Base-by-base conservation (phyloP, 64 coral and sea anemone species). In the Platygyra sinensis region DNA sequence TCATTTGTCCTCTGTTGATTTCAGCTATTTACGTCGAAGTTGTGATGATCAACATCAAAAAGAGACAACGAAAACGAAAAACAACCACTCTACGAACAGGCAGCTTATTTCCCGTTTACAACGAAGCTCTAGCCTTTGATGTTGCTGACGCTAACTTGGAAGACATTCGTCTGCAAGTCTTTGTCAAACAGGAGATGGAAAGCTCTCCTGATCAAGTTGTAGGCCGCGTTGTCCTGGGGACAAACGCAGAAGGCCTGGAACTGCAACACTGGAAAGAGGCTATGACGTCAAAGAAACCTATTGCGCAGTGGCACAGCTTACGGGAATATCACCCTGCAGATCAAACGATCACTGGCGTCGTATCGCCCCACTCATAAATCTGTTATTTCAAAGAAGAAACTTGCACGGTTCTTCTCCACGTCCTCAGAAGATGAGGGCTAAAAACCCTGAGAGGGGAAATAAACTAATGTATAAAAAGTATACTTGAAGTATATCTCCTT, bases 61-160 rank as follows among this genome's bases (percentile, higher is more conserved):
- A 88, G 72, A 83, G 91, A 84, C 86, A 90, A 88, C 94, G 97
- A 46, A 99, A 99, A 73, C 87, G 97, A 42, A 99, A 99, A 91
- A 79, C 94, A 60, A 99, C 97, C 1, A 90, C 90, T 19, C 22
- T 95, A 3, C 90, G 93, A 77, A 89, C 93, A 78, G 94, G 94
- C 20, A 93, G 94, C 42, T 86, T 96, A 32, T 82, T 74, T 69
- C 94, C 94, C 1, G 97, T 99, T 30, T 99, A 99, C 74, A 99
- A 99, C 65, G 97, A 99, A 65, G 94, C 97, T 49, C 93, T 99
- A 85, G 91, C 94, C 8, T 99, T 99, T 54, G 97, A 99, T 86
- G 87, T 96, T 18, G 87, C 90, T 1, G 92, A 96, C 30, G 90
- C 93, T 63, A 88, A 94, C 6, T 59, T 96, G 51, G 73, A 84